A percentile compares a stretch with the other conserved stretches of the same genome.
These are phyloP conservation scores for Ptychodera flava DNA, from an alignment of 35 echinoderm and acorn worm species.

Conservation along the genomic window DNA sequence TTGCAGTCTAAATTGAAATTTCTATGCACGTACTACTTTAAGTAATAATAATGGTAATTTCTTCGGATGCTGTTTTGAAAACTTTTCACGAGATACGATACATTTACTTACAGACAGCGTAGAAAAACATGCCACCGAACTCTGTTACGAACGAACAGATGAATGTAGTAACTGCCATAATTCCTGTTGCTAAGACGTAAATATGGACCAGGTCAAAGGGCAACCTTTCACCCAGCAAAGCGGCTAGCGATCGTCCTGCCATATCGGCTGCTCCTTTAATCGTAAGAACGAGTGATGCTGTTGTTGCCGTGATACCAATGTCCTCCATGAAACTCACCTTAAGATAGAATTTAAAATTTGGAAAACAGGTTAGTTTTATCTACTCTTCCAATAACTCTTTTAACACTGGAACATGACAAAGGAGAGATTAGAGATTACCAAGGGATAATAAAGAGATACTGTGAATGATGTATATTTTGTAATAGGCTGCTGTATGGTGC, in stretches of 20 bases:
- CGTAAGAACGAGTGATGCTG: slow-evolving; percentile 72
- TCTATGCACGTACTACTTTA: no score
- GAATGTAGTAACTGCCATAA: slow-evolving; percentile 77
- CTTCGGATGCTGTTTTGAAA: no score
- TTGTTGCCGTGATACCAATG: slow-evolving; percentile 53
- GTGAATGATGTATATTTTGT: no score
- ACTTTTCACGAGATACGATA: no score
- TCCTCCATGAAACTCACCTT: slow-evolving; percentile 79
- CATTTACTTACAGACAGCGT: slow-evolving; percentile 81
- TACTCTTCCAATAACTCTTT: no score
- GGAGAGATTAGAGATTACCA: no score
- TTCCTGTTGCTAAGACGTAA: slow-evolving; percentile 57
- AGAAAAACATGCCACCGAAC: slow-evolving; percentile 67
- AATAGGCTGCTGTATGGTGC: no score
- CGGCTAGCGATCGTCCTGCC: slow-evolving; percentile 64
- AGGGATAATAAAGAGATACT: no score
- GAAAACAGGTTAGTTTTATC: no score
- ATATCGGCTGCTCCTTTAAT: slow-evolving; percentile 75
- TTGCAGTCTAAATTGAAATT: no score
- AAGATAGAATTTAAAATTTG: neutral
- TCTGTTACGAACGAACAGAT: slow-evolving; percentile 53
- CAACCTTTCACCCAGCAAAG: slow-evolving; percentile 61
- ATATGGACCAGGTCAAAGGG: slow-evolving; percentile 79
- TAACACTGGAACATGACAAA: no score
- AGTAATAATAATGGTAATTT: no score